Evolutionary conservation across 2,888 invertebrate genomes (phyloP).

Genomic region (Cephus sareptanus): DNA sequence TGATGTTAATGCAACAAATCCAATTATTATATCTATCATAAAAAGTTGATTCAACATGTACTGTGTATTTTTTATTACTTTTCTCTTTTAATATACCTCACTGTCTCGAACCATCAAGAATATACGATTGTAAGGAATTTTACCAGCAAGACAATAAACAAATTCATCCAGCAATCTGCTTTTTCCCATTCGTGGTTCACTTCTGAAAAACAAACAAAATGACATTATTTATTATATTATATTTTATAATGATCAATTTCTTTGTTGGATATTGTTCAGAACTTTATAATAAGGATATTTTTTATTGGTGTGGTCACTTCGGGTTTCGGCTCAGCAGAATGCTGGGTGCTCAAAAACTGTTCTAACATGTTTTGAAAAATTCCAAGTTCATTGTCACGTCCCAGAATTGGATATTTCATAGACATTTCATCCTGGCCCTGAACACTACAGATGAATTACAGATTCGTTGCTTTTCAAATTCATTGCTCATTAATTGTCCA

Average conservation of each 20-base stretch:
- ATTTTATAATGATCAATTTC: not conserved
- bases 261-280: not conserved
- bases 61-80: not conserved
- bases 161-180: conserved; percentile 72
- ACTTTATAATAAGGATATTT: conserved; percentile 49
- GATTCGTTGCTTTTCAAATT: not conserved
- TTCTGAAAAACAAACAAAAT: conserved; percentile 65
- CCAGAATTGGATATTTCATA: conserved; percentile 68
- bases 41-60: not conserved
- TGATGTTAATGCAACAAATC: conserved; percentile 10
- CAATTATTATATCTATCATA: conserved; percentile 30
- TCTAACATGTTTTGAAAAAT: conserved; percentile 42
- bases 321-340: not conserved
- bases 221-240: not conserved
- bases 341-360: not conserved
- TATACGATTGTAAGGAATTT: conserved; percentile 59
- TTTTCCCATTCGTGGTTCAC: conserved; percentile 72
- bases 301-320: conserved; percentile 20
- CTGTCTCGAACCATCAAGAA: conserved; percentile 39
- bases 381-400: conserved; percentile 66
- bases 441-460: conserved; percentile 15
- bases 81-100: no score
- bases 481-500: not conserved
- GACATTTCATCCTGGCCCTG: conserved; percentile 34
- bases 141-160: conserved; percentile 64